These are phyloP conservation scores for Corynorhinus townsendii DNA, from an alignment of 2,113 vertebrate species.

Conservation along the genomic window DNA sequence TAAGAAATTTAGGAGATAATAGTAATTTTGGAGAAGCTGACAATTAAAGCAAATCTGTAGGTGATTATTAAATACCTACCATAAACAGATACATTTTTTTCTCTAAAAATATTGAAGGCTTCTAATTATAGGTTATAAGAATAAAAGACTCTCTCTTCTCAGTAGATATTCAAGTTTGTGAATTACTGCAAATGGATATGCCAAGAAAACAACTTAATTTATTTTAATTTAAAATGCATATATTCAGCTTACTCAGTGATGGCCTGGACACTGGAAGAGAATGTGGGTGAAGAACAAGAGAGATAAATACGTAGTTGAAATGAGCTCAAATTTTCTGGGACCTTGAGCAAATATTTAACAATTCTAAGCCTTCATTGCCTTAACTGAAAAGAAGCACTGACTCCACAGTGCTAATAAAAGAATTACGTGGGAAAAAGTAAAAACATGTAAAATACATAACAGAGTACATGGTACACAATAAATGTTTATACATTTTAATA, in stretches of 20 bases:
- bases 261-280: not conserved
- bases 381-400: not conserved
- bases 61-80: constrained; percentile 55
- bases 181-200: constrained; percentile 17
- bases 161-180: not conserved
- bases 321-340: not conserved
- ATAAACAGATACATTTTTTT: constrained; percentile 31
- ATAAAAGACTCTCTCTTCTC: constrained; percentile 28
- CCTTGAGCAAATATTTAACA: not conserved
- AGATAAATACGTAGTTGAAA: not conserved
- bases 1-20: constrained; percentile 60
- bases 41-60: constrained; percentile 52
- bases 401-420: not conserved
- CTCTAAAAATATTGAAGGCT: constrained; percentile 51
- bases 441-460: not conserved
- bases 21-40: constrained; percentile 48
- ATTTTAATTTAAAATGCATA: constrained; percentile 26
- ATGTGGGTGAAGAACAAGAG: not conserved
- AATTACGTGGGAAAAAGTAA: not conserved
- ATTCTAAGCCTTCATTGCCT: not conserved
- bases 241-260: not conserved
- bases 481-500: not conserved
- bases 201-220: constrained; percentile 3
- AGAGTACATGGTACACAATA: not conserved
- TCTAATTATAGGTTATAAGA: constrained; percentile 56